Percentiles rank a stretch among this genome's conserved stretches.
Conservation (phyloP, 2,888 invertebrate genomes). For the Mesoligia furuncula region DNA sequence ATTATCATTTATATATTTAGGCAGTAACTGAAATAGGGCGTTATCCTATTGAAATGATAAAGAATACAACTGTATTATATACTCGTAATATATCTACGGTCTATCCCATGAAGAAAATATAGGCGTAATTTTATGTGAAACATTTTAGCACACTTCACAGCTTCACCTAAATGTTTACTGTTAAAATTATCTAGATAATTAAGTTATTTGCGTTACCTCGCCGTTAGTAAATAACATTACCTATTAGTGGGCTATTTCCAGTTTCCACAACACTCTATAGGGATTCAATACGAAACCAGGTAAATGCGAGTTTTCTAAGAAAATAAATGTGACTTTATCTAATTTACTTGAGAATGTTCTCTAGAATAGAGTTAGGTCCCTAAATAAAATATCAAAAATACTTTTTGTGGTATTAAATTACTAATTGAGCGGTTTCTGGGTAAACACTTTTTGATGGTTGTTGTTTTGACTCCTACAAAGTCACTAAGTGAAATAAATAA, state of each 20-base stretch:
- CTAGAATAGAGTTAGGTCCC: neutral
- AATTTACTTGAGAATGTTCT: neutral
- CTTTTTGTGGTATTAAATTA: neutral
- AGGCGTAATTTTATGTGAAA: neutral
- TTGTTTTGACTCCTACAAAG: neutral
- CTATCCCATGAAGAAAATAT: neutral
- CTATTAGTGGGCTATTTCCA: neutral
- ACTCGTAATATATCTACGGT: too few relatives aligned
- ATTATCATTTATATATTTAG: too few relatives aligned
- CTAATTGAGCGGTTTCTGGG: neutral
- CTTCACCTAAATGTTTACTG: neutral
- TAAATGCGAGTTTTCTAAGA: neutral
- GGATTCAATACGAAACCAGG: neutral
- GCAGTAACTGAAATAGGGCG: too few relatives aligned
- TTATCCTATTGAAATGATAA: too few relatives aligned
- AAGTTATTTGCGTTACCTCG: neutral
- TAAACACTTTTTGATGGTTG: neutral
- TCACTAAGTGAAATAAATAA: neutral
- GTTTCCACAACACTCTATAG: slow-evolving; percentile 1
- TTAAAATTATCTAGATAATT: neutral
- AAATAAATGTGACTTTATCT: neutral
- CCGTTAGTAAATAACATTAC: neutral
- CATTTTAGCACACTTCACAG: too few relatives aligned
- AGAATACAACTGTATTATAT: too few relatives aligned
- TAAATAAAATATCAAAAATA: neutral